Base-by-base conservation (phyloP, 2,113 vertebrate species). In the Equus przewalskii region DNA sequence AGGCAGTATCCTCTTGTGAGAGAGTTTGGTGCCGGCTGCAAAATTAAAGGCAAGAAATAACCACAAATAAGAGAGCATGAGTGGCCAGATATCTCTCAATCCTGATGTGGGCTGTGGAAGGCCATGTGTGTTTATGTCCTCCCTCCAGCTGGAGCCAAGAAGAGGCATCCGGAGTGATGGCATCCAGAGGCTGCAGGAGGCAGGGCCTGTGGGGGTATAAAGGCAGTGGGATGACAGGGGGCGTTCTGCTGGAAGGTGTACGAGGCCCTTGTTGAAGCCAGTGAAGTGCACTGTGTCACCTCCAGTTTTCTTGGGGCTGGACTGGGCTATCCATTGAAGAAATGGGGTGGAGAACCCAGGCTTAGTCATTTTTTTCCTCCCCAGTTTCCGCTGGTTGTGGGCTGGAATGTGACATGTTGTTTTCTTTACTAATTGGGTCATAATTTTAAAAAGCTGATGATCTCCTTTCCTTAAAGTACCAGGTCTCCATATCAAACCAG, bases 31-130 rank as follows among this genome's bases (percentile, higher is more conserved):
- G 13, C 15, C 0, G 13, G 89, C 91, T 96, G 44, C 86, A 96
- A 97, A 98, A 96, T 93, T 80, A 94, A 93, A 97, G 93, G 65
- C 76, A 69, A 96, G 91, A 82, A 96, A 86, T 89, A 94, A 41
- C 73, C 73, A 64, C 81, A 60, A 78, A 54, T 44, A 64, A 94
- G 67, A 89, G 81, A 60, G 28, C 7, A 14, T 26, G 8, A 4
- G 6, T 36, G 54, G 44, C 56, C 58, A 90, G 76, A 75, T 69
- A 12, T 24, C 33, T 72, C 94, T 79, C 0, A 0, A 7, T 46
- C 26, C 81, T 87, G 90, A 83, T 2, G 0, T 16, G 54, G 76
- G 26, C 58, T 60, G 6, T 36, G 51, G 49, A 51, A 56, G 82
- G 36, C 51, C 54, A n/a, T 15, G 0, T 79, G 85, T 19, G 76